Percentiles rank a stretch among this genome's conserved stretches.
Conservation (phyloP, 2,113 vertebrate species). For the Crotalus helleri region DNA sequence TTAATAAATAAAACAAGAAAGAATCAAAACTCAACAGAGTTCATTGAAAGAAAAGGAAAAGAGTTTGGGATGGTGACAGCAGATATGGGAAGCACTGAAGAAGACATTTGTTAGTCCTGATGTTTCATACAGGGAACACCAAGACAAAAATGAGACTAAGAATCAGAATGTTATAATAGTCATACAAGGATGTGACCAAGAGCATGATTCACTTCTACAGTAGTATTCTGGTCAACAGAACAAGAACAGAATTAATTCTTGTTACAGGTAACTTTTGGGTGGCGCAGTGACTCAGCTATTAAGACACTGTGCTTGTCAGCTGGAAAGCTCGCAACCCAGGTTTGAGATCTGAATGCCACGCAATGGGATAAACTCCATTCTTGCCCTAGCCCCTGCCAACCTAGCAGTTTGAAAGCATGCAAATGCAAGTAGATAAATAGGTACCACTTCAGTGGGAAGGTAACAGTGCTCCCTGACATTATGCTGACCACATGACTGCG, state of each 20-base stretch:
- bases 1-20: not conserved
- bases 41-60: not conserved
- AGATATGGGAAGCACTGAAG: not conserved
- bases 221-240: not conserved
- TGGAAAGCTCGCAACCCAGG: too few relatives aligned
- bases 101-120: not conserved
- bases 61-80: not conserved
- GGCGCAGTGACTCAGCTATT: too few relatives aligned
- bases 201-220: not conserved
- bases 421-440: too few relatives aligned
- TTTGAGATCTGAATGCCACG: too few relatives aligned
- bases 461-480: not conserved
- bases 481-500: not conserved
- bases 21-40: not conserved
- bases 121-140: not conserved
- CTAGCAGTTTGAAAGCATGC: too few relatives aligned
- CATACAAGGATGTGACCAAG: not conserved
- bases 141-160: not conserved
- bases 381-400: too few relatives aligned
- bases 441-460: not conserved
- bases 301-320: too few relatives aligned
- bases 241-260: not conserved
- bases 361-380: too few relatives aligned
- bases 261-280: not conserved
- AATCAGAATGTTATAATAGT: not conserved